Evolutionary conservation across 2,888 invertebrate genomes (phyloP), one percentile per base, ranked within the genome.

Genomic region (Drosophila colorata): DNA sequence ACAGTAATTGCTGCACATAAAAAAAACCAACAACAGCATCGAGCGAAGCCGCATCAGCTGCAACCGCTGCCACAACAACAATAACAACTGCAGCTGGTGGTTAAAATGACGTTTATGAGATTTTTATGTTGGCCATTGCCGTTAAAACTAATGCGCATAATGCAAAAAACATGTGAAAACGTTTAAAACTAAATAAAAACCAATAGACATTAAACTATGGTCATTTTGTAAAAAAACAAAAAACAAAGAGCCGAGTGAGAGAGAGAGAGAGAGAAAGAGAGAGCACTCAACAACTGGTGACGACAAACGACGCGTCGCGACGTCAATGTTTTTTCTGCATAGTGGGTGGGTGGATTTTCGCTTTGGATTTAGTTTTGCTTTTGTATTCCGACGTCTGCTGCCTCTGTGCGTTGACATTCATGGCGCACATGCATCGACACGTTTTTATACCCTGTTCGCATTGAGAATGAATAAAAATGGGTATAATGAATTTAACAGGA

Each of bases 391-490:
- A 28, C 28, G 28, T 41, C 52, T 31, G 28, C 14, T 46, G 25
- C 43, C 40, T 52, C 28, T 70, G 41, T 60, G 69, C 75, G 72
- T 81, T 85, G 79, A 72, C 71, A 78, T 82, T 74, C 83, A 84
- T 73, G 72, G 83, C 60, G 73, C 74, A 82, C 86, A 86, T 80
- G 80, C 83, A 86, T 71, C 67, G 83, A 78, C 86, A 86, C 79
- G 80, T 76, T 86, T 73, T 73, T 83, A 28, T 28, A 28, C 28
- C 28, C 28, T 33, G 33, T 33, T 11, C 4, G 11, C 4, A 31
- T 31, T 31, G 11, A 31, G 3, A 33, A 13, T 33, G 13, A 4
- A 6, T 11, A 33, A 31, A 3, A 11, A 13, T 1, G 33, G 11
- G 33, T 13, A 33, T 33, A 13, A 33, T 13, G 4, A 9, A 11